phyloP scores from a whole-genome alignment of 2,797 vertebrate genomes.

The Aotus griseimembra region DNA sequence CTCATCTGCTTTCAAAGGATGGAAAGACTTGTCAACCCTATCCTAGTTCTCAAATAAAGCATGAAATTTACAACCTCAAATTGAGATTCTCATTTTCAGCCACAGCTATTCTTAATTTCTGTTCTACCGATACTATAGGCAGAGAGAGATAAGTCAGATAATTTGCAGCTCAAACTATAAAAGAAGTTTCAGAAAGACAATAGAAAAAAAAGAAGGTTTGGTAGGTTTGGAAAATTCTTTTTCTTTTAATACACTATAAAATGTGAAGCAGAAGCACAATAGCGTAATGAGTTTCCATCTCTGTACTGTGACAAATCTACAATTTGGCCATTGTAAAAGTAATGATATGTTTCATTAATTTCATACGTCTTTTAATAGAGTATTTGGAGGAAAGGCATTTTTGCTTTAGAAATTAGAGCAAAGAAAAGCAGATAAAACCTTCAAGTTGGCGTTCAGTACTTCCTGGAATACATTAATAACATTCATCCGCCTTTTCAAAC shows the following conservation, averaged over 20 bases:
- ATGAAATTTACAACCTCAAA: conserved; percentile 30
- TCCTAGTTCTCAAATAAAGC: conserved; percentile 56
- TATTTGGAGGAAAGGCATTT: conserved; percentile 82
- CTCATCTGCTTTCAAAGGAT: conserved; percentile 43
- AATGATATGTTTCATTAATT: conserved; percentile 87
- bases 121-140: background rate
- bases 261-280: conserved; percentile 75
- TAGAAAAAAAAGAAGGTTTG: conserved; percentile 47
- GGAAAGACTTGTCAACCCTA: conserved; percentile 24
- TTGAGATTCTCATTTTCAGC: conserved; percentile 64
- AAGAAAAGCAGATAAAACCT: conserved; percentile 81
- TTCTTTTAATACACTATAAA: conserved; percentile 76
- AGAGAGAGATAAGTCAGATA: conserved; percentile 40
- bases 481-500: conserved; percentile 70
- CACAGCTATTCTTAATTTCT: conserved; percentile 64
- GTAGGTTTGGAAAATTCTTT: conserved; percentile 68
- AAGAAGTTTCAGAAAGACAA: conserved; percentile 66
- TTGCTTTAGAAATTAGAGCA: conserved; percentile 82
- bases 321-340: conserved; percentile 85
- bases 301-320: conserved; percentile 83
- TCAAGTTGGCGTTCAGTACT: conserved; percentile 75
- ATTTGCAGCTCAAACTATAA: conserved; percentile 34
- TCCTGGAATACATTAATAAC: conserved; percentile 73
- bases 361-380: conserved; percentile 85
- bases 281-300: conserved; percentile 79